Evolutionary conservation across 2,888 invertebrate genomes (phyloP).

Genomic region (Callimorpha dominula): DNA sequence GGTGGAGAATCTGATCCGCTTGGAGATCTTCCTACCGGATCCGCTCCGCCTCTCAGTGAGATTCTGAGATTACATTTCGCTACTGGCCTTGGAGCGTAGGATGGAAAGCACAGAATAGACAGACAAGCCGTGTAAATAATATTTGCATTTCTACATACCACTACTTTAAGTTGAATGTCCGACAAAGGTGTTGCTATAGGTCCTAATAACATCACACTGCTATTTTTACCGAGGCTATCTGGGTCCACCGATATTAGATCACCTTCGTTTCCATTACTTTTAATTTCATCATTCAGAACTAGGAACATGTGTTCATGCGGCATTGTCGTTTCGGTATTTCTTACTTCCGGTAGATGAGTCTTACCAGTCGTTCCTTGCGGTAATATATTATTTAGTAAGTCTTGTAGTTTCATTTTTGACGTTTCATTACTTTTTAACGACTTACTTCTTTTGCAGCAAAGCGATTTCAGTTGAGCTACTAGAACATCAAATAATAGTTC

Average conservation of each 20-base stretch:
- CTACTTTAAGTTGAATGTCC: conserved; percentile 70
- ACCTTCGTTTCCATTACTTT: conserved; percentile 65
- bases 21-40: too few species aligned
- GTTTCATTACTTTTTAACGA: conserved; percentile 44
- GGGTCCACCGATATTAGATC: conserved; percentile 78
- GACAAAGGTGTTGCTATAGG: conserved; percentile 73
- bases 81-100: too few species aligned
- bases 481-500: conserved; percentile 77
- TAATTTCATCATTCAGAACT: conserved; percentile 79
- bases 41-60: too few species aligned
- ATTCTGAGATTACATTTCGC: too few species aligned
- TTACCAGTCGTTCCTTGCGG: conserved; percentile 35
- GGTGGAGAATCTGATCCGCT: too few species aligned
- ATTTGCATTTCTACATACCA: conserved; percentile 63
- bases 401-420: conserved; percentile 42
- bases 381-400: conserved; percentile 50
- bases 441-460: conserved; percentile 74
- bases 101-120: too few species aligned
- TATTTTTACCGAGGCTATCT: conserved; percentile 74
- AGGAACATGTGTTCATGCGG: conserved; percentile 75
- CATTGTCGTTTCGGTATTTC: conserved; percentile 30
- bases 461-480: conserved; percentile 73
- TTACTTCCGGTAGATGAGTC: conserved; percentile 25
- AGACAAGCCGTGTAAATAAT: too few species aligned
- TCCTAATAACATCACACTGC: conserved; percentile 76